phyloP scores from a whole-genome alignment of 2,888 invertebrate genomes.

The Euplagia quadripunctaria region DNA sequence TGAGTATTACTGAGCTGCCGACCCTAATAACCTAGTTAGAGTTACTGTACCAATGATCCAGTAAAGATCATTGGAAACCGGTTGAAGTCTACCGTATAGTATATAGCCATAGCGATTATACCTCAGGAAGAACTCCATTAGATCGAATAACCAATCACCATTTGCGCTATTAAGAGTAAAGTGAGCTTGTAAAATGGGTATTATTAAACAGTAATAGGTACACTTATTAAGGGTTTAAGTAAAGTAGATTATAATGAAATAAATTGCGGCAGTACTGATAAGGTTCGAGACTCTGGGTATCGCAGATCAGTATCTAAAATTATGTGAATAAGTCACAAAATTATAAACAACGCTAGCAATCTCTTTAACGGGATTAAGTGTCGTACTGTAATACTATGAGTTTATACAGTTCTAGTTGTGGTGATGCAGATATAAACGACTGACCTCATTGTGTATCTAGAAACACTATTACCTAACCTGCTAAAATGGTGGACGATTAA shows the following conservation, averaged over 20 bases:
- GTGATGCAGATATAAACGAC: not conserved
- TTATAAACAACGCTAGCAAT: too few relatives aligned
- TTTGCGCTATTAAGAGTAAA: not conserved
- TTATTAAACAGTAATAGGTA: not conserved
- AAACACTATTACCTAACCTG: not conserved
- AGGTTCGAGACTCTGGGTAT: too few relatives aligned
- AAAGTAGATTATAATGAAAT: not conserved
- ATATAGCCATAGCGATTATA: not conserved
- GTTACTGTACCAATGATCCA: not conserved
- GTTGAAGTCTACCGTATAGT: not conserved
- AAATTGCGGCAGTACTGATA: too few relatives aligned
- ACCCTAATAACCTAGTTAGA: not conserved
- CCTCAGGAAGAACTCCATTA: not conserved
- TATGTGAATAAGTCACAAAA: too few relatives aligned
- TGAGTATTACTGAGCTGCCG: not conserved
- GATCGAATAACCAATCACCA: not conserved
- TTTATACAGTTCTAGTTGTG: not conserved
- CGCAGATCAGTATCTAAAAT: too few relatives aligned
- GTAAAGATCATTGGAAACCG: not conserved
- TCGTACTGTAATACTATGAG: not conserved
- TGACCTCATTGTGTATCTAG: not conserved
- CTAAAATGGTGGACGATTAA: too few relatives aligned
- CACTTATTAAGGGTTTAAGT: not conserved
- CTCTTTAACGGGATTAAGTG: too few relatives aligned
- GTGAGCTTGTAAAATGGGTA: not conserved